A percentile compares a stretch with the other conserved stretches of the same genome.
These are phyloP conservation scores for Sanderia malayensis DNA, from an alignment of 30 jellyfish, hydroid and myxozoan species.

Conservation along the genomic window DNA sequence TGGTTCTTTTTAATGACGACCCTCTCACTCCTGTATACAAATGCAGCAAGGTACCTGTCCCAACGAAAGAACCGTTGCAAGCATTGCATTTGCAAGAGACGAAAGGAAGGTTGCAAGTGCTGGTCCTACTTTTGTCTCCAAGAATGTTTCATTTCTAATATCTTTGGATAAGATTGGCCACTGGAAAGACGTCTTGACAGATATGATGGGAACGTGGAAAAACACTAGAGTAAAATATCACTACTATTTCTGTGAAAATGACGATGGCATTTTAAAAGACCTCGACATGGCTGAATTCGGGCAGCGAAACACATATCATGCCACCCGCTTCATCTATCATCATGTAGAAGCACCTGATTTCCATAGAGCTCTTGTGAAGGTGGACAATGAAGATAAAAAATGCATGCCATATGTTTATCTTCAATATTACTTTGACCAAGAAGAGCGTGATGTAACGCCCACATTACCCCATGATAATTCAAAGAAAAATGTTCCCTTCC, in stretches of 20 bases:
- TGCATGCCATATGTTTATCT: too few relatives aligned
- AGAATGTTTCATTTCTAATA: constrained; percentile 4
- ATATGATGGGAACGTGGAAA: constrained; percentile 11
- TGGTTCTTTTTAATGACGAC: constrained; percentile 5
- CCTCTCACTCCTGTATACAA: constrained; percentile 14
- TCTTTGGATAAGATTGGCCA: constrained; percentile 4
- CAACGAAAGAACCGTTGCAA: constrained; percentile 6
- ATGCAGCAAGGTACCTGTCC: neutral
- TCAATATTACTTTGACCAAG: too few relatives aligned
- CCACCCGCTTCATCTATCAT: too few relatives aligned
- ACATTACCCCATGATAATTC: too few relatives aligned
- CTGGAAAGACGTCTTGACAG: constrained; percentile 15
- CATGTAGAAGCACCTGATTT: too few relatives aligned
- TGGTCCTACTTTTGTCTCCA: constrained; percentile 8
- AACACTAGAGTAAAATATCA: neutral
- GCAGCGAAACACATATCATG: too few relatives aligned
- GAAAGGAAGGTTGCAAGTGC: neutral
- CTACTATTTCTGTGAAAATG: too few relatives aligned
- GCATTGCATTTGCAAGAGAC: neutral
- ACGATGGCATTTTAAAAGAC: too few relatives aligned
- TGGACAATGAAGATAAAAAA: too few relatives aligned
- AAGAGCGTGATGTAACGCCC: too few relatives aligned
- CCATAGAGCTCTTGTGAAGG: too few relatives aligned
- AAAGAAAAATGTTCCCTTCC: constrained; percentile 8
- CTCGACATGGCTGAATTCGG: too few relatives aligned